Conservation (phyloP, 1,140 invertebrate genomes). For the Myzus persicae region DNA sequence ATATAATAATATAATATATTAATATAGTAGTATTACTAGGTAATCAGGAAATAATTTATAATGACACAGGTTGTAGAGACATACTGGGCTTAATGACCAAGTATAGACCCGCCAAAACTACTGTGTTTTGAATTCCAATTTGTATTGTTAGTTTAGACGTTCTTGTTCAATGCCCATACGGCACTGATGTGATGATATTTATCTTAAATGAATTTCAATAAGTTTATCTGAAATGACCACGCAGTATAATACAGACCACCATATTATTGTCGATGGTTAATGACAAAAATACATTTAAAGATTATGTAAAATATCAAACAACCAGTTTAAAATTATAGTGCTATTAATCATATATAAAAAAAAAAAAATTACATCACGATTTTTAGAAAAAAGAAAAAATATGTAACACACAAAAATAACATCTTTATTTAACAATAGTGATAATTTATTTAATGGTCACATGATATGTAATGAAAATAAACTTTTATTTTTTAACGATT, state of each 20-base stretch:
- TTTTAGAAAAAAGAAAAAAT: not conserved
- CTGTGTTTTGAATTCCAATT: not conserved
- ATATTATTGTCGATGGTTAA: not conserved
- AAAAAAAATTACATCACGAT: not conserved
- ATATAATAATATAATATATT: not conserved
- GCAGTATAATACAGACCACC: not conserved
- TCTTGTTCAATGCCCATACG: not conserved
- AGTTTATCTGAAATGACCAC: not conserved
- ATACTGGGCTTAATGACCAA: not conserved
- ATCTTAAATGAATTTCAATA: not conserved
- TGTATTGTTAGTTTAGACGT: not conserved
- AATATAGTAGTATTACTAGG: not conserved
- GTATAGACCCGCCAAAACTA: not conserved
- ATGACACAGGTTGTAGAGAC: not conserved
- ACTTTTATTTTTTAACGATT: too few species aligned
- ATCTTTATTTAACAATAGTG: not conserved
- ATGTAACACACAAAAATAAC: not conserved
- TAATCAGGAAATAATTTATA: not conserved
- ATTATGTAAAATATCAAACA: too few species aligned
- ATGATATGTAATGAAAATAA: too few species aligned
- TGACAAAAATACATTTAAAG: not conserved
- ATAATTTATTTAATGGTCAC: too few species aligned
- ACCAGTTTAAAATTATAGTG: not conserved
- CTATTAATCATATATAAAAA: not conserved
- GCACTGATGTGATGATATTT: not conserved